Base-by-base conservation (phyloP, 2,113 vertebrate genomes). In the Lucifuga dentata region DNA sequence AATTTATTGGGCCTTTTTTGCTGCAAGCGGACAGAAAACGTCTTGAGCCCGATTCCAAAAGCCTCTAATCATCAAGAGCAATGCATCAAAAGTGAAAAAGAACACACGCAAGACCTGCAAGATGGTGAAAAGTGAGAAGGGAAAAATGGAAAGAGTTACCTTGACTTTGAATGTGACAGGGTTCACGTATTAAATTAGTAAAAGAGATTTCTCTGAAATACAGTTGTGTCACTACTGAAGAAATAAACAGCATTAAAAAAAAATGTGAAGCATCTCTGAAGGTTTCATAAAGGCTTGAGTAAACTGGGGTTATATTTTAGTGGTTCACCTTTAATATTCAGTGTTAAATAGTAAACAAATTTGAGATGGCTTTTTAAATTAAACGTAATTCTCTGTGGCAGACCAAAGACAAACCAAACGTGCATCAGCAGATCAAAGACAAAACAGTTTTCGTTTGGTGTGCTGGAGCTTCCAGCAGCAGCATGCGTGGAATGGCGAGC, bases 391-490 rank as follows among this genome's bases (percentile, higher is more conserved):
- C 64, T 15, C 26, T 26, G 48, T 48, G 11, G 72, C 48, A 69
- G 80, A 87, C 88, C 85, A 86, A 87, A 86, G 78, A 48, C 43
- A 8, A 49, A 56, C 64, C n/a, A n/a, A n/a, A n/a, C n/a, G n/a
- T n/a, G n/a, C n/a, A n/a, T n/a, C n/a, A n/a, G 72, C 48, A 69
- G 80, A 87, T 90, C 85, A 86, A 87, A 86, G 78, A 48, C 43
- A 8, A 5, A 59, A 76, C 80, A 13, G 53, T 80, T 80, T 78
- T 81, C 68, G 45, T 69, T 72, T 32, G 70, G 69, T 73, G 84
- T 78, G 82, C 76, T 82, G 89, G 32, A 81, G 48, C 68, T 81
- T 74, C 67, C 58, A 68, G 68, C 60, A 16, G 68, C 75, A 66
- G 73, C 64, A 24, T 81, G 68, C 45, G 43, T 65, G 69, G 65